Conservation (phyloP, 2,888 invertebrate genomes). For the Xanthia togata region DNA sequence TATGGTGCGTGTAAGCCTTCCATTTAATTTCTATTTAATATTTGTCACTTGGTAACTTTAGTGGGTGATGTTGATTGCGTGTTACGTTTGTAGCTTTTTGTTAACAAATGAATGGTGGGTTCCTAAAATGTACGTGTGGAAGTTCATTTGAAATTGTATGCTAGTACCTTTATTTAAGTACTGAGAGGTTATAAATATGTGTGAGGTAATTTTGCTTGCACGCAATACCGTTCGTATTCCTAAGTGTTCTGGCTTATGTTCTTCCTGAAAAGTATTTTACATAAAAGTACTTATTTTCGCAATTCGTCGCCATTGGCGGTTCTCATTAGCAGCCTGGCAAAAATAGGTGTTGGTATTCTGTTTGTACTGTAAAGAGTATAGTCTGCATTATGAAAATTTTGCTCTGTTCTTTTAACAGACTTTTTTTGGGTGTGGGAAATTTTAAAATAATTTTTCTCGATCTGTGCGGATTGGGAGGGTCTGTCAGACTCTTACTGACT, state of each 20-base stretch:
- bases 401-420: no score
- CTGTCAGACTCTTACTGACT: no score
- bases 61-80: conserved; percentile 32
- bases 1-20: conserved; percentile 41
- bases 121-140: conserved; percentile 26
- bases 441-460: no score
- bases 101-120: conserved; percentile 13
- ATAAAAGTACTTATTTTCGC: background rate
- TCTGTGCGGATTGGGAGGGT: no score
- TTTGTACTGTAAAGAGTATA: background rate
- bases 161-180: background rate
- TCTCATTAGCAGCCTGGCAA: background rate
- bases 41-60: conserved; percentile 7
- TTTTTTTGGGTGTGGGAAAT: no score
- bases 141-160: conserved; percentile 25
- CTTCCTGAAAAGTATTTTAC: background rate
- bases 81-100: conserved; percentile 32
- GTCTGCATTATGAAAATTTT: background rate
- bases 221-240: conserved; percentile 6
- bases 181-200: conserved; percentile 4
- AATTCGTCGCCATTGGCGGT: background rate
- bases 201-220: conserved; percentile 3
- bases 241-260: background rate
- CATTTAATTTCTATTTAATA: conserved; percentile 23
- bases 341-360: background rate